Base-by-base conservation (phyloP, 2,113 vertebrate genomes). In the Dipodomys merriami region DNA sequence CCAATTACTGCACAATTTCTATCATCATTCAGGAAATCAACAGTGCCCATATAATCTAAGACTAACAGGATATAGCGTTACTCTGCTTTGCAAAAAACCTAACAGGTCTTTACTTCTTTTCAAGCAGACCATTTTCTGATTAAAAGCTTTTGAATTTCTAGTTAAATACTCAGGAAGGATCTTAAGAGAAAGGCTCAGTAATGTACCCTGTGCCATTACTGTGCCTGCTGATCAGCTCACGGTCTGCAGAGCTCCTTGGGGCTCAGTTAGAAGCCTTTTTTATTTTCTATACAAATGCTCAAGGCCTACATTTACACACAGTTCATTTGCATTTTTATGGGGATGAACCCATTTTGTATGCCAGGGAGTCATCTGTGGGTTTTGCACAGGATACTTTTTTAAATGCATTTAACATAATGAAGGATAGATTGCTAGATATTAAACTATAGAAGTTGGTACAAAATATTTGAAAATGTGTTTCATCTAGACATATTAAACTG, bases 261-360 rank as follows among this genome's bases (percentile, higher is more conserved):
- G 97, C 97, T 98, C 96, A 27, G 82, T 95, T 96, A 80, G 30
- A 96, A 96, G 73, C 35, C 65, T 13, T 93, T 95, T 96, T 95
- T 90, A 94, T 97, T 97, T 97, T 74, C 97, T 95, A 9, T 76
- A 94, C 95, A 97, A 96, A 96, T 33, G 85, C 92, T 96, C 78
- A 77, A 96, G 96, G 93, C 88, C 96, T 94, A 90, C 79, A 39
- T 92, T 97, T 95, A 83, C 94, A 79, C 35, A 97, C 93, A 93
- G 71, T 95, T 95, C 15, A 97, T 98, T 96, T 97, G 78, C 97
- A 97, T 98, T 97, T 98, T 98, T 97, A 97, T 97, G 96, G 96
- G 88, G 94, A 91, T 91, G 93, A 95, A 96, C 83, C 97, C 97
- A 71, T 95, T 97, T 88, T 91, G 64, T 46, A 95, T 95, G 96